Evolutionary conservation across 2,888 invertebrate genomes (phyloP).

Genomic region (Drosophila picticornis): DNA sequence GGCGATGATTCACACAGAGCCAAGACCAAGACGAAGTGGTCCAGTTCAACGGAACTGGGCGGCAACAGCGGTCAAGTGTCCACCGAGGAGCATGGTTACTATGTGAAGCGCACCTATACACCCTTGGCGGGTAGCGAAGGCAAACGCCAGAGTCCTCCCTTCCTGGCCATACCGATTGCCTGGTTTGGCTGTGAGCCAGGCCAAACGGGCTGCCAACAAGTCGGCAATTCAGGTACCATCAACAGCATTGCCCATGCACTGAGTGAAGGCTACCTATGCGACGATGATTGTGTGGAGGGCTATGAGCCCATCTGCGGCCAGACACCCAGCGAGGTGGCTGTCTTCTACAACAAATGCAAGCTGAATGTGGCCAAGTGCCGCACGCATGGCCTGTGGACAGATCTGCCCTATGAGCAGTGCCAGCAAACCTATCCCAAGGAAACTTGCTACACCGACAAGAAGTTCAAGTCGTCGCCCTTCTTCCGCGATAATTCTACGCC

Average conservation of each 20-base stretch:
- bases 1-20: constrained; percentile 63
- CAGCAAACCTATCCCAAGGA: constrained; percentile 73
- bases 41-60: constrained; percentile 70
- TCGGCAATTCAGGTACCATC: constrained; percentile 63
- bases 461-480: constrained; percentile 76
- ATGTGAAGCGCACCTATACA: constrained; percentile 80
- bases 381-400: constrained; percentile 79
- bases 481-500: constrained; percentile 56
- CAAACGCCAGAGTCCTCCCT: constrained; percentile 73
- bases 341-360: constrained; percentile 82
- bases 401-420: constrained; percentile 72
- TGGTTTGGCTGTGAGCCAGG: constrained; percentile 71
- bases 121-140: constrained; percentile 41
- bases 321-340: constrained; percentile 76
- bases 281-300: constrained; percentile 76
- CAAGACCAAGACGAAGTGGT: constrained; percentile 83
- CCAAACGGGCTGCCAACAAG: constrained; percentile 56
- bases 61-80: constrained; percentile 68
- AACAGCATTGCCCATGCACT: constrained; percentile 69
- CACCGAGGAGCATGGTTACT: constrained; percentile 82
- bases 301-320: constrained; percentile 80
- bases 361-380: constrained; percentile 82
- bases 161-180: constrained; percentile 80
- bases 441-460: constrained; percentile 75
- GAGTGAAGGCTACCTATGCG: constrained; percentile 78